Percentiles rank a stretch among this genome's conserved stretches.
phyloP scores from a whole-genome alignment of 2,888 invertebrate genomes.

The Archaeoteleia sp. region DNA sequence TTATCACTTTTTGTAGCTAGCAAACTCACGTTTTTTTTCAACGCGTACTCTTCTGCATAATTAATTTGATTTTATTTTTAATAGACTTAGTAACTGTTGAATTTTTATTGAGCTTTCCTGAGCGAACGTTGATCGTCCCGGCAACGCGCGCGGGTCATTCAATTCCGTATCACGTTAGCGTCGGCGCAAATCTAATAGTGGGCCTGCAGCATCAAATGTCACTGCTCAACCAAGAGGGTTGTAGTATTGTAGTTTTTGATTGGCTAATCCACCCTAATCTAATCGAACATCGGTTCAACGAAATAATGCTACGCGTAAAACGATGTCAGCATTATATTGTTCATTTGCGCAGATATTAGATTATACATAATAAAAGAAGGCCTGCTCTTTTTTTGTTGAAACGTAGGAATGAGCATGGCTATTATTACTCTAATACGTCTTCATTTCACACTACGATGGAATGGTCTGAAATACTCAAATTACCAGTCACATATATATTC shows the following conservation, averaged over 20 bases:
- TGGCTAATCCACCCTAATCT: constrained; percentile 75
- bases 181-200: constrained; percentile 73
- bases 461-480: too few species aligned
- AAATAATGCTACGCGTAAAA: constrained; percentile 49
- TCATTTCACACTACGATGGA: too few species aligned
- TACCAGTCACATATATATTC: too few species aligned
- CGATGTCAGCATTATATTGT: constrained; percentile 50
- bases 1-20: too few species aligned
- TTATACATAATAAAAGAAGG: constrained; percentile 38
- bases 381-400: constrained; percentile 6
- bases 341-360: constrained; percentile 56
- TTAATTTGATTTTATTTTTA: constrained; percentile 8
- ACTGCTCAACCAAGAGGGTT: constrained; percentile 65
- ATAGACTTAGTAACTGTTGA: constrained; percentile 5
- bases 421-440: too few species aligned
- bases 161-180: constrained; percentile 72
- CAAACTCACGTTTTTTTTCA: not conserved
- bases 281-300: constrained; percentile 65
- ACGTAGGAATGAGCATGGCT: too few species aligned
- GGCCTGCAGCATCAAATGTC: constrained; percentile 73
- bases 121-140: constrained; percentile 52
- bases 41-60: not conserved
- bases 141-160: constrained; percentile 66
- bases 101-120: constrained; percentile 39
- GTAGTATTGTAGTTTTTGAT: constrained; percentile 74